Percentiles rank a stretch among this genome's conserved stretches.
Conservation (phyloP, 1,140 invertebrate species). For the Euwallacea similis region DNA sequence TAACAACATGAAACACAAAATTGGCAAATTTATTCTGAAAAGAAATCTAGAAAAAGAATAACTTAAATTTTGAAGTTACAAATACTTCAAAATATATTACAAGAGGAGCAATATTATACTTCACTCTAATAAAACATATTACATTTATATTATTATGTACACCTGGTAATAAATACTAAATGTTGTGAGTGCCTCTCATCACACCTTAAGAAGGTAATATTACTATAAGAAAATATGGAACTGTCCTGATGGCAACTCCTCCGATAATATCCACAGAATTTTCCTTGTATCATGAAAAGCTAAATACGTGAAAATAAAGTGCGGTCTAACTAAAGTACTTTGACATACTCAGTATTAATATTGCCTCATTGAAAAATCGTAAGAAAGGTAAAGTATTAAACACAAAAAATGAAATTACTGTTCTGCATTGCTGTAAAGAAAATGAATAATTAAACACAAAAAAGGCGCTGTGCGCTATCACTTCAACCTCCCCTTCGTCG, state of each 20-base stretch:
- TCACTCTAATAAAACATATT: constrained; percentile 7
- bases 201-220: background rate
- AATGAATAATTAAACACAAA: constrained; percentile 24
- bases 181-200: background rate
- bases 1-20: constrained; percentile 29
- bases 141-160: background rate
- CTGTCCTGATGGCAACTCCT: constrained; percentile 1
- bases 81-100: constrained; percentile 8
- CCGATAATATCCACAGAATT: constrained; percentile 2
- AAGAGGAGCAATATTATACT: constrained; percentile 8
- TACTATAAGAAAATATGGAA: background rate
- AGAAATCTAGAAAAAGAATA: background rate
- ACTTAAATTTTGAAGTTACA: background rate
- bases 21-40: constrained; percentile 5
- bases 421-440: constrained; percentile 14
- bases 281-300: background rate
- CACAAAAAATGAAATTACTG: constrained; percentile 1
- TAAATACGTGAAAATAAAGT: background rate
- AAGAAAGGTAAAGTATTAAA: constrained; percentile 12
- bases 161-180: constrained; percentile 4
- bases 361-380: constrained; percentile 15
- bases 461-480: constrained; percentile 41
- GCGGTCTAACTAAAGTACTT: too few relatives aligned
- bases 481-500: constrained; percentile 23
- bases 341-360: constrained; percentile 4